Evolutionary conservation across 2,888 invertebrate genomes (phyloP).

Genomic region (Reticulitermes lucifugus): DNA sequence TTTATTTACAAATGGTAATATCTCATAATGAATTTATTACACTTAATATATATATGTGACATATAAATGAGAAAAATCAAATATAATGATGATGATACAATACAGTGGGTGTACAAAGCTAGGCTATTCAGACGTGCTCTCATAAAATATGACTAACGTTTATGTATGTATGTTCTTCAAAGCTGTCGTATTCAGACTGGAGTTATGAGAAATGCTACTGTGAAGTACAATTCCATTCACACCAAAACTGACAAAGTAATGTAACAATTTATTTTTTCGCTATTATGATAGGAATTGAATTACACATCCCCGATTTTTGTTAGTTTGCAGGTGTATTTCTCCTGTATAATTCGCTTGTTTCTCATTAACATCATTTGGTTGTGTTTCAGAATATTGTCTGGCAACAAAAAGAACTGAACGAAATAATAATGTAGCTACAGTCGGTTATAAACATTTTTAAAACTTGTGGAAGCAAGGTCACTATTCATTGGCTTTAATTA

Average conservation of each 20-base stretch:
- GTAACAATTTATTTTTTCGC: not conserved
- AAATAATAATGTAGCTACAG: too few relatives aligned
- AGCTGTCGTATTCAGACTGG: conserved; percentile 26
- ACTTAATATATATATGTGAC: conserved; percentile 6
- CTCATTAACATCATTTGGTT: too few relatives aligned
- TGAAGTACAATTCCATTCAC: conserved; percentile 19
- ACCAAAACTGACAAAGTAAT: conserved; percentile 11
- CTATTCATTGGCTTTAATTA: too few relatives aligned
- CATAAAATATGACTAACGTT: not conserved
- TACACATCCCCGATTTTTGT: not conserved
- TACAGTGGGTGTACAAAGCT: not conserved
- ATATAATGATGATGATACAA: conserved; percentile 6
- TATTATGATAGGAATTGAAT: not conserved
- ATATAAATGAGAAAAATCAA: conserved; percentile 38
- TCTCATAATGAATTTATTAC: conserved; percentile 23
- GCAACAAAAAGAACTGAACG: too few relatives aligned
- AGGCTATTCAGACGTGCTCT: not conserved
- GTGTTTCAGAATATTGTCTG: too few relatives aligned
- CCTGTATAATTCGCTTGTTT: too few relatives aligned
- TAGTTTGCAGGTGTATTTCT: not conserved
- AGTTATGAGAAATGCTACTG: not conserved
- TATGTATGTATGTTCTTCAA: not conserved
- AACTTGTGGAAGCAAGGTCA: too few relatives aligned
- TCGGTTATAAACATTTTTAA: too few relatives aligned
- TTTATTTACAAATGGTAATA: conserved; percentile 38